These are phyloP conservation scores for Rhineura floridana DNA, from an alignment of 2,113 vertebrate genomes.

Conservation along the genomic window DNA sequence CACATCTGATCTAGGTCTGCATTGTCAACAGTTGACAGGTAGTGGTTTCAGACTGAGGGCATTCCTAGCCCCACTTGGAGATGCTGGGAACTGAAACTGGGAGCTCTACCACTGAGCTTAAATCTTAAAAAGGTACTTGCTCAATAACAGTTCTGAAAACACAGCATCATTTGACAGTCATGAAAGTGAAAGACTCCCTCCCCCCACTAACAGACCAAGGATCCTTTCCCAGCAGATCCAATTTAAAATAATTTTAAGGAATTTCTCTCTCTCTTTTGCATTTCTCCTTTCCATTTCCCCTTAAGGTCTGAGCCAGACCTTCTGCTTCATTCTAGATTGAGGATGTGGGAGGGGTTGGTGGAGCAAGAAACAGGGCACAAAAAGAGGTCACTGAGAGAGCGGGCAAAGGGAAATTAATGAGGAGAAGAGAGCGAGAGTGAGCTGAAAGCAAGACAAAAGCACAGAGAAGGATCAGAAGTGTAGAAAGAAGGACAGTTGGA, in stretches of 20 bases:
- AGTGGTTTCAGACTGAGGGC: too few relatives aligned
- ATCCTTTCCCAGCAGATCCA: not conserved
- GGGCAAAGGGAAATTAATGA: not conserved
- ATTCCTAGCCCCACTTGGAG: too few relatives aligned
- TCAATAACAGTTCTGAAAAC: not conserved
- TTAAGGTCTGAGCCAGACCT: not conserved
- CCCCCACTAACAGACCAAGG: too few relatives aligned
- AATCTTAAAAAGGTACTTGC: not conserved
- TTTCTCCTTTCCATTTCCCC: not conserved
- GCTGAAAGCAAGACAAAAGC: not conserved
- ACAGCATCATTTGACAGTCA: not conserved
- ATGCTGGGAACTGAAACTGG: too few relatives aligned
- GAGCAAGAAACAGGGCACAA: not conserved
- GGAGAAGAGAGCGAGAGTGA: too few relatives aligned
- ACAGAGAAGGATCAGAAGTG: not conserved
- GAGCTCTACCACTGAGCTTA: not conserved
- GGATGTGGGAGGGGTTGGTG: not conserved
- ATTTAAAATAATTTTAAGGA: not conserved
- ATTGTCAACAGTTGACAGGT: too few relatives aligned
- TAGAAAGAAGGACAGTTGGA: not conserved
- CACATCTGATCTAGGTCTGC: too few relatives aligned
- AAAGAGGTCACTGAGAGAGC: not conserved
- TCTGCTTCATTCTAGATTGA: not conserved
- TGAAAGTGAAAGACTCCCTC: not conserved
- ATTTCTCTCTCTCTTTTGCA: not conserved